phyloP scores from a whole-genome alignment of 2,113 vertebrate species.

The Xiphophorus maculatus region DNA sequence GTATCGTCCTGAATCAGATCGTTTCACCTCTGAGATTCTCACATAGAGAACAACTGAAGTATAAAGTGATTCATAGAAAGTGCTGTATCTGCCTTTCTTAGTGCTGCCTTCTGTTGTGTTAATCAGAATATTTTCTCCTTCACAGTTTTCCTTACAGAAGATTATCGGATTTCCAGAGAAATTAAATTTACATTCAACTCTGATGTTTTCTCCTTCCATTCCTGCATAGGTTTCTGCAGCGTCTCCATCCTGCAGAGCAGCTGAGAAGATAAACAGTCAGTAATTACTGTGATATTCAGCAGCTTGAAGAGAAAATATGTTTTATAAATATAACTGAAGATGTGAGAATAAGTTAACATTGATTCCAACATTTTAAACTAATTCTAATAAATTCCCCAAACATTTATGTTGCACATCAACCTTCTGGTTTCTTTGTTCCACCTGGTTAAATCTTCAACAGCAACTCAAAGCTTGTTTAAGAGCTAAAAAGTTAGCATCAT shows the following conservation, averaged over 20 bases:
- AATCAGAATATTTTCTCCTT: background rate
- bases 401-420: no score
- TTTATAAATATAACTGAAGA: no score
- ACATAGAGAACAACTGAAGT: no score
- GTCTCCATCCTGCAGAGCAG: background rate
- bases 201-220: background rate
- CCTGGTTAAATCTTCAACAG: no score
- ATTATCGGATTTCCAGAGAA: accelerated
- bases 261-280: background rate
- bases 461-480: no score
- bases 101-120: background rate
- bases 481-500: no score
- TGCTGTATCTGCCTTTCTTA: background rate
- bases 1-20: background rate
- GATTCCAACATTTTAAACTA: no score
- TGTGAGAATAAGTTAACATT: no score
- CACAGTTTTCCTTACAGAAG: background rate
- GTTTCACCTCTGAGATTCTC: background rate
- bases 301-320: no score
- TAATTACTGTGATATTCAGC: background rate
- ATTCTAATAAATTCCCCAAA: no score
- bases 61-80: background rate
- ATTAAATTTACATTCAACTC: background rate
- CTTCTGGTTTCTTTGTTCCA: no score
- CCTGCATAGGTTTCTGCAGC: accelerated